Conservation (phyloP, 2,888 invertebrate genomes). For the Tetrapedia diversipes region DNA sequence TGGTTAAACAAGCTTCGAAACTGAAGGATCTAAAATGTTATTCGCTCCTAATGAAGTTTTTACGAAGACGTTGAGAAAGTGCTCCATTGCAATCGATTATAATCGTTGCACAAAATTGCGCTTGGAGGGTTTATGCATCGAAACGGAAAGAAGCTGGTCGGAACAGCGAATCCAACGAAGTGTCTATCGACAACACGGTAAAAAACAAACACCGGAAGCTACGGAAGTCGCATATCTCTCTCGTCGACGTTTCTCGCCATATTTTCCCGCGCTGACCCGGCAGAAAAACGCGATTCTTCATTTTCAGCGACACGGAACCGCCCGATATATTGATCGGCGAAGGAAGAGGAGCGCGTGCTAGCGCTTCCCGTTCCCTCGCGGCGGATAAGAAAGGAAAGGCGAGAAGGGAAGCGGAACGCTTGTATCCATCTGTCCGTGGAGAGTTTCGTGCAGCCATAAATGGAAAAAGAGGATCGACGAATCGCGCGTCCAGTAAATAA, state of each 20-base stretch:
- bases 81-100: too few relatives aligned
- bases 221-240: neutral
- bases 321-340: neutral
- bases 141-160: neutral
- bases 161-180: neutral
- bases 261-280: neutral
- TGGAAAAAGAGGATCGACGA: constrained; percentile 9
- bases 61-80: too few relatives aligned
- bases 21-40: too few relatives aligned
- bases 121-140: too few relatives aligned
- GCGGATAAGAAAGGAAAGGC: neutral
- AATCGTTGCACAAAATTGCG: too few relatives aligned
- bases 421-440: neutral
- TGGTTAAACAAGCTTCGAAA: too few relatives aligned
- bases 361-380: neutral
- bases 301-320: neutral
- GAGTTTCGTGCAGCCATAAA: constrained; percentile 9
- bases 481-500: constrained; percentile 39
- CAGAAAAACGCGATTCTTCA: neutral
- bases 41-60: too few relatives aligned
- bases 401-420: neutral
- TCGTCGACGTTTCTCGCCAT: neutral
- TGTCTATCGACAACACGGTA: too few relatives aligned
- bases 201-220: too few relatives aligned
- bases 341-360: neutral